Evolutionary conservation across 2,888 invertebrate species (phyloP).

Genomic region (Netelia fuscicornis): DNA sequence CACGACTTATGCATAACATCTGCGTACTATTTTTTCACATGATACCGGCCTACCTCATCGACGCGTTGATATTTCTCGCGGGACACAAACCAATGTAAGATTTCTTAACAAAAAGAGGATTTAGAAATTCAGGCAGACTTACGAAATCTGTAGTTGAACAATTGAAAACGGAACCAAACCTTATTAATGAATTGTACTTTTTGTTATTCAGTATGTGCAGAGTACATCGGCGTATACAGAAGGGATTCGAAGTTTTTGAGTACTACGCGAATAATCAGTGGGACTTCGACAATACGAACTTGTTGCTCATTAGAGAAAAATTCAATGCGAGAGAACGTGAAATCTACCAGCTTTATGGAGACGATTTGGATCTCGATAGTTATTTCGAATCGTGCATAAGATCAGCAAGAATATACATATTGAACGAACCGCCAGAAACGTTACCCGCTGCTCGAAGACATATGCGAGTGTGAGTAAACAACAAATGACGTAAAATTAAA

Average conservation of each 20-base stretch:
- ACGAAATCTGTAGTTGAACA: not conserved
- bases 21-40: slow-evolving; percentile 95
- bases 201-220: slow-evolving; percentile 90
- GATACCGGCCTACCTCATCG: slow-evolving; percentile 95
- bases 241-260: slow-evolving; percentile 95
- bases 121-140: slow-evolving; percentile 10
- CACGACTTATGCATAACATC: slow-evolving; percentile 91
- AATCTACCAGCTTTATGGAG: slow-evolving; percentile 90
- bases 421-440: slow-evolving; percentile 93
- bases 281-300: slow-evolving; percentile 92
- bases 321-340: slow-evolving; percentile 89
- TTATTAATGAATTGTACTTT: slow-evolving; percentile 4
- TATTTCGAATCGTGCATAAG: slow-evolving; percentile 94
- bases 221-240: slow-evolving; percentile 93
- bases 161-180: not conserved
- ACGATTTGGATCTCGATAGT: slow-evolving; percentile 90
- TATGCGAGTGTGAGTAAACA: slow-evolving; percentile 90
- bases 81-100: slow-evolving; percentile 96
- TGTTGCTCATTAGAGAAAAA: slow-evolving; percentile 86
- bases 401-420: slow-evolving; percentile 91
- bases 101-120: slow-evolving; percentile 8
- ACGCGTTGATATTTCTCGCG: slow-evolving; percentile 90
- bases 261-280: slow-evolving; percentile 97
- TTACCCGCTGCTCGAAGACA: slow-evolving; percentile 92
- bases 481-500: not conserved